Conservation (phyloP, 2,888 invertebrate species). For the Orthonevra nobilis region DNA sequence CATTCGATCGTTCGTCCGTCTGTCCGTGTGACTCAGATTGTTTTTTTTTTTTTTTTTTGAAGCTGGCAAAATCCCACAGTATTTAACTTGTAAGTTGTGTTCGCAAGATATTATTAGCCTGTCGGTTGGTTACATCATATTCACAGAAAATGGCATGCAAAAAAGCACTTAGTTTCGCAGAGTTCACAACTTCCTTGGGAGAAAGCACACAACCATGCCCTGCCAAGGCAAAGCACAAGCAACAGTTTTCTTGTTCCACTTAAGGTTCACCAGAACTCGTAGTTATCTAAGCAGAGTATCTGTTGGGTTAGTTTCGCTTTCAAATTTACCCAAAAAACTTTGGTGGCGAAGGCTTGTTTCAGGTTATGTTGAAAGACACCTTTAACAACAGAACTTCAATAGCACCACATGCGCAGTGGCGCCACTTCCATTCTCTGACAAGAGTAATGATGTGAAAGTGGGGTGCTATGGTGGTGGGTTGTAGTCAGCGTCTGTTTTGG, state of each 20-base stretch:
- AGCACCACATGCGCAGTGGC: slow-evolving; percentile 49
- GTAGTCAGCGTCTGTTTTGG: too few species aligned
- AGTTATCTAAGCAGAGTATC: slow-evolving; percentile 57
- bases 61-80: slow-evolving; percentile 42
- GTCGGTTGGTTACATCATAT: slow-evolving; percentile 51
- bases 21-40: slow-evolving; percentile 21
- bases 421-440: background rate
- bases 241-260: slow-evolving; percentile 31
- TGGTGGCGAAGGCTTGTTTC: slow-evolving; percentile 8
- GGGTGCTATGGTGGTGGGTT: background rate
- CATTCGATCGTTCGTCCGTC: background rate
- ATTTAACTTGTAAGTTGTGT: too few species aligned
- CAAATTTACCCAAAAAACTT: slow-evolving; percentile 34
- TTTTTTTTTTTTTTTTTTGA: slow-evolving; percentile 7
- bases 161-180: slow-evolving; percentile 25
- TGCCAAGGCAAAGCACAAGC: slow-evolving; percentile 30
- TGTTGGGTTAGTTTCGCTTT: slow-evolving; percentile 39
- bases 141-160: slow-evolving; percentile 32
- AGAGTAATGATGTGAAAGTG: slow-evolving; percentile 25
- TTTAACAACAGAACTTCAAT: slow-evolving; percentile 52
- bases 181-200: slow-evolving; percentile 32
- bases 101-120: slow-evolving; percentile 43
- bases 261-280: too few species aligned
- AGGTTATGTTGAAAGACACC: slow-evolving; percentile 33
- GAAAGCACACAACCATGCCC: background rate